Conservation (phyloP, 2,797 vertebrate genomes). For the Coregonus ussuriensis region DNA sequence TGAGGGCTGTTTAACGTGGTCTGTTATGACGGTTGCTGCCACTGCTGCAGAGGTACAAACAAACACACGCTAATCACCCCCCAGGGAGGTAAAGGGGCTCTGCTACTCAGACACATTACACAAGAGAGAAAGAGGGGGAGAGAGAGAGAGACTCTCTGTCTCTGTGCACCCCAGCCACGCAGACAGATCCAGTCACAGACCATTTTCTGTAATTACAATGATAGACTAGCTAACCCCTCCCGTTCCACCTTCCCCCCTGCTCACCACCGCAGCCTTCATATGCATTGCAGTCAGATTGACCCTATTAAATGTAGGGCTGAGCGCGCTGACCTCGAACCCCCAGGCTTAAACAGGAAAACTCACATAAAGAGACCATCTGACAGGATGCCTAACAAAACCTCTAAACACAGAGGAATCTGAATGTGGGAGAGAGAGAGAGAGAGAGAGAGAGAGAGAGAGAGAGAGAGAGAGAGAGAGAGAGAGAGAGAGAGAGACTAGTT, state of each 20-base stretch:
- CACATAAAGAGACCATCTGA: constrained; percentile 74
- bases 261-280: neutral
- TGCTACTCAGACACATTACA: neutral
- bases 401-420: constrained; percentile 70
- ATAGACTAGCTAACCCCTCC: constrained; percentile 36
- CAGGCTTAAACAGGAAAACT: constrained; percentile 76
- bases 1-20: too few species aligned
- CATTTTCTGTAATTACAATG: constrained; percentile 55
- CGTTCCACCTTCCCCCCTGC: neutral
- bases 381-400: constrained; percentile 77
- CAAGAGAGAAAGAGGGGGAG: neutral
- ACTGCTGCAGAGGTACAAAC: constrained; percentile 38
- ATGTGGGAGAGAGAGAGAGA: constrained; percentile 35
- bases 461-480: too few species aligned
- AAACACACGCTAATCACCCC: constrained; percentile 34
- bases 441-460: too few species aligned
- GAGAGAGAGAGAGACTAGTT: constrained; percentile 19
- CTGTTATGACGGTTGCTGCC: neutral
- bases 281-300: constrained; percentile 55
- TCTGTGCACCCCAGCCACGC: constrained; percentile 13
- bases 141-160: constrained; percentile 31
- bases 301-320: constrained; percentile 69
- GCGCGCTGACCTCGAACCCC: constrained; percentile 72
- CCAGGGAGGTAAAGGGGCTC: constrained; percentile 14
- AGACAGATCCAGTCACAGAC: constrained; percentile 25